phyloP scores from a whole-genome alignment of 2,888 invertebrate genomes.

The Formica aserva region DNA sequence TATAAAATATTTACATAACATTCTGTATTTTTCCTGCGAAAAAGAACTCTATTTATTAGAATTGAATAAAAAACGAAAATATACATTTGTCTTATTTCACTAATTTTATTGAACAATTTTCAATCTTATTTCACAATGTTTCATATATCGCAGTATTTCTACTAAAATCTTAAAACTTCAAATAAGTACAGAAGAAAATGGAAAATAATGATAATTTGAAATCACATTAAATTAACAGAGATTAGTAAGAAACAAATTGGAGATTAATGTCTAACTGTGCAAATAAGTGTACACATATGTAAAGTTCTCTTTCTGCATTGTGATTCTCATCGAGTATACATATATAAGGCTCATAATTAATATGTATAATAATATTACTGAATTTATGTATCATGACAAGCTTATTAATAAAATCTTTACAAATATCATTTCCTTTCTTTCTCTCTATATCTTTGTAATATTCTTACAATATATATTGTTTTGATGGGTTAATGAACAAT shows the following conservation, averaged over 20 bases:
- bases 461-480: not conserved
- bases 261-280: slow-evolving; percentile 22
- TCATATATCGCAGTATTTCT: not conserved
- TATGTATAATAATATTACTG: slow-evolving; percentile 54
- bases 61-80: slow-evolving; percentile 9
- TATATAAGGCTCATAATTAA: slow-evolving; percentile 37
- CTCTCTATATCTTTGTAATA: not conserved
- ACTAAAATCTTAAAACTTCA: not conserved
- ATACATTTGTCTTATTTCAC: slow-evolving; percentile 9
- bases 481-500: slow-evolving; percentile 12
- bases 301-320: slow-evolving; percentile 35
- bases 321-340: slow-evolving; percentile 12
- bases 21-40: slow-evolving; percentile 2
- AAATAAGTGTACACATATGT: slow-evolving; percentile 17
- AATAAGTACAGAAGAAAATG: not conserved
- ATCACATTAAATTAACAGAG: not conserved
- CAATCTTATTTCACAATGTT: not conserved
- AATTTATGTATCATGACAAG: slow-evolving; percentile 73
- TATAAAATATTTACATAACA: slow-evolving; percentile 12
- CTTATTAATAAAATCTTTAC: slow-evolving; percentile 75
- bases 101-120: slow-evolving; percentile 2
- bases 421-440: slow-evolving; percentile 51
- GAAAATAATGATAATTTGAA: slow-evolving; percentile 15
- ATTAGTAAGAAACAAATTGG: slow-evolving; percentile 12
- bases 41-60: not conserved